Percentiles rank a stretch among this genome's conserved stretches.
Evolutionary conservation across 1,140 invertebrate genomes (phyloP).

Genomic region (Zaprionus taronus): DNA sequence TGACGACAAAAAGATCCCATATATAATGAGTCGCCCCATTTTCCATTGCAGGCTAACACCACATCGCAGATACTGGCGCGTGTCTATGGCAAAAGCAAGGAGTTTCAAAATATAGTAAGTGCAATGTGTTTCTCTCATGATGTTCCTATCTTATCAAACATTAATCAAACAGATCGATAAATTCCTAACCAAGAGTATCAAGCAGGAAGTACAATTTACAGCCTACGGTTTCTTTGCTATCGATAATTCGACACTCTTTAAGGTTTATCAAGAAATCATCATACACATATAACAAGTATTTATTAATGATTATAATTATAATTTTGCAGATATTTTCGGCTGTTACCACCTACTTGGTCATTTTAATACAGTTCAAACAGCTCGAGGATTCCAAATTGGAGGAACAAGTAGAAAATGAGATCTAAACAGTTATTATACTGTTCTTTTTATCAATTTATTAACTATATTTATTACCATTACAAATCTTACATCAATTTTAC

Average conservation of each 20-base stretch:
- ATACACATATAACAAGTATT: background rate
- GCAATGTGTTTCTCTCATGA: background rate
- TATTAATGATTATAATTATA: background rate
- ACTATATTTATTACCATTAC: slow-evolving; percentile 59
- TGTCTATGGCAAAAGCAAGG: slow-evolving; percentile 74
- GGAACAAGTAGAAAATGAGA: slow-evolving; percentile 37
- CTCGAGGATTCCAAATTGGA: slow-evolving; percentile 78
- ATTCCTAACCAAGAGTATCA: slow-evolving; percentile 82
- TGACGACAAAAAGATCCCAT: too few species aligned
- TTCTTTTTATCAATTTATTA: slow-evolving; percentile 40
- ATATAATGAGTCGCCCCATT: slow-evolving; percentile 13
- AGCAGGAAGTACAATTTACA: slow-evolving; percentile 81
- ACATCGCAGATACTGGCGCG: slow-evolving; percentile 76
- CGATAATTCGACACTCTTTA: slow-evolving; percentile 80
- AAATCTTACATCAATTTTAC: slow-evolving; percentile 72
- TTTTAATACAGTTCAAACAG: slow-evolving; percentile 82
- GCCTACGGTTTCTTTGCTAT: slow-evolving; percentile 83
- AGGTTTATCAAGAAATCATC: slow-evolving; percentile 41
- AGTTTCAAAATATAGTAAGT: slow-evolving; percentile 79
- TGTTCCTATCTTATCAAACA: background rate
- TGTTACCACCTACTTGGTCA: slow-evolving; percentile 81
- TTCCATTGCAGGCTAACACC: slow-evolving; percentile 67
- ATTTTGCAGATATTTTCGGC: slow-evolving; percentile 77
- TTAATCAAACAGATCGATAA: slow-evolving; percentile 74
- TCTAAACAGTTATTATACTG: background rate